Base-by-base conservation (phyloP, 2,797 vertebrate genomes). In the Lithobates pipiens region DNA sequence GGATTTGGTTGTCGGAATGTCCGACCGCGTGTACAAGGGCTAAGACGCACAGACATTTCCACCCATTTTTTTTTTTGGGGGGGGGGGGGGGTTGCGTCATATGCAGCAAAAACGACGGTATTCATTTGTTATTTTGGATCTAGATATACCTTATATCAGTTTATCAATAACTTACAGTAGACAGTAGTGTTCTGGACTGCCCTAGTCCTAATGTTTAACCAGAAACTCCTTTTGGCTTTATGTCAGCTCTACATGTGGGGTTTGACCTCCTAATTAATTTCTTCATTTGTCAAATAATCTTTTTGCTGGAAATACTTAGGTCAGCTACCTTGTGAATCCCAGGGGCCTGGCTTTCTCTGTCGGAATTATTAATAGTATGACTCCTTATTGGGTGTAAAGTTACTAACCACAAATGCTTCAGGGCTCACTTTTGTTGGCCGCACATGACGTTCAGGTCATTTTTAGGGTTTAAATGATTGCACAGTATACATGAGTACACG, bases 361-460 rank as follows among this genome's bases (percentile, higher is more conserved):
- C 93, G 86, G 89, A 85, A 91, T 93, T 92, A 93, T 93, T 93
- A 93, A 93, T 93, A 91, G 87, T 79, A 85, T 87, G 0, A 7
- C 82, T 88, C 78, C 87, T 93, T 91, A 92, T 93, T 92, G 90
- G 89, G 91, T 90, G 88, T 91, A 90, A 91, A 88, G 89, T 93
- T 92, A 92, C 92, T 92, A 92, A 92, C 91, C 54, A 21, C 57
- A 6, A 23, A 16, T n/a, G 80, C 85, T 83, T 25, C 74, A 23
- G 80, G 85, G 75, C 76, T 75, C 21, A 67, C 27, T 18, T 16
- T 34, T 71, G 57, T 71, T 71, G 32, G 25, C 29, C 3, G 13
- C 5, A 3, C 29, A 29, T 29, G 21, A 72, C 23, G 23, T 67
- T 39, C 36, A 36, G 80, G 27, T 78, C 68, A 82, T 73, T 39